phyloP scores from a whole-genome alignment of 2,888 invertebrate species.

The Isotomurus palustris region DNA sequence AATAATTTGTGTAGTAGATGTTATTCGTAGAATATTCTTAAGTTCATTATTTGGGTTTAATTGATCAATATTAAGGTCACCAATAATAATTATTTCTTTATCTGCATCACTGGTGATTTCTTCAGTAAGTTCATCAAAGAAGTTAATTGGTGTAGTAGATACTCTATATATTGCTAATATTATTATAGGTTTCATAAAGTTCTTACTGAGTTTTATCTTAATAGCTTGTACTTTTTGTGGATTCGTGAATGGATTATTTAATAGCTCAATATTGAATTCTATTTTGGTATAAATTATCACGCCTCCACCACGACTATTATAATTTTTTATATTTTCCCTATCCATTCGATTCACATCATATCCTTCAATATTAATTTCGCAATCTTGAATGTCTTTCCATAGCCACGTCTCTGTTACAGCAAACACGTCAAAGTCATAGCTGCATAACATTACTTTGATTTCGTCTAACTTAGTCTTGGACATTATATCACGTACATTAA shows the following conservation, averaged over 20 bases:
- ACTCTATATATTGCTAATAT: slow-evolving; percentile 1
- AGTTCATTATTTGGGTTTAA: no score
- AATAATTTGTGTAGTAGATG: no score
- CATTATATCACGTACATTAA: slow-evolving; percentile 2
- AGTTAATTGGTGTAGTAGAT: neutral
- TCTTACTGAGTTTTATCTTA: neutral
- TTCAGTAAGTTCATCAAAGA: neutral
- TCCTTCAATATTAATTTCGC: neutral
- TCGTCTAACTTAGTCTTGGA: slow-evolving; percentile 12
- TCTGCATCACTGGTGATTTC: neutral
- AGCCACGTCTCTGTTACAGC: slow-evolving; percentile 8
- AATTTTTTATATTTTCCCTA: neutral
- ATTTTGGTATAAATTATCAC: neutral
- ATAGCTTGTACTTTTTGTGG: neutral
- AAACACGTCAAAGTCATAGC: slow-evolving; percentile 4
- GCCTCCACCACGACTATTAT: slow-evolving; percentile 4
- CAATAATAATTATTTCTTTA: neutral
- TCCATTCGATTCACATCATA: slow-evolving; percentile 5
- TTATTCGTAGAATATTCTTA: no score
- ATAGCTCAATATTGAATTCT: neutral
- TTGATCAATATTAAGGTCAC: neutral
- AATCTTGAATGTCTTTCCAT: neutral
- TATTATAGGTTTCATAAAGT: neutral
- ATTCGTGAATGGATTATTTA: neutral
- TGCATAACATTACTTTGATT: neutral